Base-by-base conservation (phyloP, 2,797 vertebrate species). In the Pseudocheirus occidentalis region DNA sequence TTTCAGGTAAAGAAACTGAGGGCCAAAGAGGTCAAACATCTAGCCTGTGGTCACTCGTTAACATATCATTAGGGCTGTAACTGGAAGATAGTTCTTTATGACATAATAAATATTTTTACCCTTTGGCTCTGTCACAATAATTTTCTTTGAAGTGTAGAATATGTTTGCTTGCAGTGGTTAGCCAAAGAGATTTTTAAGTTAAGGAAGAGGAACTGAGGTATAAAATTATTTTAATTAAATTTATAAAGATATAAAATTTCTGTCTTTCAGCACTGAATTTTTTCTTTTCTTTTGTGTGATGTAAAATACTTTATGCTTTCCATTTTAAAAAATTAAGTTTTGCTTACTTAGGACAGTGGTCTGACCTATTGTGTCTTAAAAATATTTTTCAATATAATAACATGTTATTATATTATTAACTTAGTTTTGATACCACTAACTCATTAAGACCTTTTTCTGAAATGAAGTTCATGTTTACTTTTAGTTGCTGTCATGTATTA, bases 1-100 rank as follows among this genome's bases (percentile, higher is more conserved):
- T 53, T 81, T 94, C 29, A 50, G 27, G 50, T 46, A 27, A 95
- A 11, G 91, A 96, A 95, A 93, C 11, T 57, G 31, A 92, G 91
- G 59, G 34, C 54, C 55, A 16, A 53, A 92, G 90, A 55, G 46
- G 59, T 14, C 89, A 93, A 93, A 34, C 57, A 13, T 91, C 55
- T 52, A 93, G 31, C 91, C 24, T 55, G 90, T 90, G 7, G 53
- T 90, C 28, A 57, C 50, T 93, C 59, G 5, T 95, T 90, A 66
- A 34, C 40, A 46, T 40, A 81, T 81, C 73, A 81, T 81, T 81
- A 81, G 73, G 7, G 40, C 21, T 81, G 46, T 81, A 27, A 46
- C 73, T 81, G 21, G 40, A 46, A 81, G 40, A 81, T 46, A 9
- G 21, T 46, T 81, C 73, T 81, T 81, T 81, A 81, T n/a, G n/a